A percentile compares a stretch with the other conserved stretches of the same genome.
phyloP scores from a whole-genome alignment of 2,797 vertebrate species.

The Lacerta agilis region DNA sequence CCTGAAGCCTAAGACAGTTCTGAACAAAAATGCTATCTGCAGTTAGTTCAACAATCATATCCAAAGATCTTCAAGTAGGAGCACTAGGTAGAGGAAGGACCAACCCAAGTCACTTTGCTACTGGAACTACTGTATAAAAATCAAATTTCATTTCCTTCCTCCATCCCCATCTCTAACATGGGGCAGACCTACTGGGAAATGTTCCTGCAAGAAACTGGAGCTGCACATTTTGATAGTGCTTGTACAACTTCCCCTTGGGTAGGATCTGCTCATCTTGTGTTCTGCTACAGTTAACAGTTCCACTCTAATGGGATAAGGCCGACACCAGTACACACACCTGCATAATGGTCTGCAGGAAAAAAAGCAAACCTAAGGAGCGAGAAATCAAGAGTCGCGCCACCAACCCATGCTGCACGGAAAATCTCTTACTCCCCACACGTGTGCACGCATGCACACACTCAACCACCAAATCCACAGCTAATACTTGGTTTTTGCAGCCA shows the following conservation, averaged over 20 bases:
- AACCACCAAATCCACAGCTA: too few species aligned
- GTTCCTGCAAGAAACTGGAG: not conserved
- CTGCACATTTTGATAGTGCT: not conserved
- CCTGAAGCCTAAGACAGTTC: not conserved
- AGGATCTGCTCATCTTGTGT: too few species aligned
- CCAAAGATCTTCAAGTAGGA: not conserved
- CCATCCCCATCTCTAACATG: not conserved
- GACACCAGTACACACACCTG: too few species aligned
- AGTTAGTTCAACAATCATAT: not conserved
- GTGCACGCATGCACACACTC: not conserved
- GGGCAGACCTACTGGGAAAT: not conserved
- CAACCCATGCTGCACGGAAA: not conserved
- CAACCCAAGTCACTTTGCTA: not conserved
- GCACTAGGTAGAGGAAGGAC: not conserved
- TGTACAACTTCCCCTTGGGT: not conserved
- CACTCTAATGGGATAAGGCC: too few species aligned
- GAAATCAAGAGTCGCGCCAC: not conserved
- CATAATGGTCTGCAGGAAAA: not conserved
- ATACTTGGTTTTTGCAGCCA: too few species aligned
- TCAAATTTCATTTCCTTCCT: not conserved
- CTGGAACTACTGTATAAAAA: not conserved
- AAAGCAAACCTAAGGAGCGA: not conserved
- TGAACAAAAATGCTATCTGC: not conserved
- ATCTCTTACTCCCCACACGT: too few species aligned
- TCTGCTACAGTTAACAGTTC: not conserved